Evolutionary conservation across 2,797 vertebrate species (phyloP), one percentile per base, ranked within the genome.

Genomic region (Poeciliopsis gracilis): DNA sequence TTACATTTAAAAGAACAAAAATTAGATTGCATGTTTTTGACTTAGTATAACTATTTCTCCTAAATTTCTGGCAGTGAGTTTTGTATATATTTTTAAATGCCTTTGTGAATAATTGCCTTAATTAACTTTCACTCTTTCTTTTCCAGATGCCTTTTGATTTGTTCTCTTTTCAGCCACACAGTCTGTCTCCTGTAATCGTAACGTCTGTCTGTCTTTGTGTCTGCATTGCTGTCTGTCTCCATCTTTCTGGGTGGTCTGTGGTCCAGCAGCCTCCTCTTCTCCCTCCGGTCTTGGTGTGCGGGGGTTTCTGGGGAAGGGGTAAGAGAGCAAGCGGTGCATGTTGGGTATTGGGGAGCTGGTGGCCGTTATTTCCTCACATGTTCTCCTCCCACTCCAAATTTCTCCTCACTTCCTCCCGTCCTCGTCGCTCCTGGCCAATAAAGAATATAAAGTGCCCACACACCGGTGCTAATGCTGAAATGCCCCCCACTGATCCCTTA

Each of bases 161-260:
- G 38, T 72, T 82, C n/a, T 55, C 53, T 25, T n/a, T 72, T 51
- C 9, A 36, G n/a, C 1, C 55, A 74, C 47, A 15, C 47, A 70
- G 76, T 6, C 28, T 63, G 72, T 13, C 45, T 47, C 63, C 75
- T 77, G 47, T 38, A 70, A 61, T 85, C 76, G 80, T 69, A 36
- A 47, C 63, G 73, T 87, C 70, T 77, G 82, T 83, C 77, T 82
- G 87, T 87, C 83, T 87, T 33, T 67, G n/a, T 77, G 77, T 85
- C 85, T 91, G 72, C 84, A 41, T 86, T 16, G 75, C 86, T 76
- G 80, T 86, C 87, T 88, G 85, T 88, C 88, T 91, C 83, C 75
- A n/a, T 93, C 90, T 92, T 85, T 90, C 93, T 96, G 95, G 95
- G 95, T 96, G 95, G 95, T 96, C 95, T 93, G 87, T 81, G 90